Conservation (phyloP, 1,140 invertebrate genomes). For the Heliconius hermathena region DNA sequence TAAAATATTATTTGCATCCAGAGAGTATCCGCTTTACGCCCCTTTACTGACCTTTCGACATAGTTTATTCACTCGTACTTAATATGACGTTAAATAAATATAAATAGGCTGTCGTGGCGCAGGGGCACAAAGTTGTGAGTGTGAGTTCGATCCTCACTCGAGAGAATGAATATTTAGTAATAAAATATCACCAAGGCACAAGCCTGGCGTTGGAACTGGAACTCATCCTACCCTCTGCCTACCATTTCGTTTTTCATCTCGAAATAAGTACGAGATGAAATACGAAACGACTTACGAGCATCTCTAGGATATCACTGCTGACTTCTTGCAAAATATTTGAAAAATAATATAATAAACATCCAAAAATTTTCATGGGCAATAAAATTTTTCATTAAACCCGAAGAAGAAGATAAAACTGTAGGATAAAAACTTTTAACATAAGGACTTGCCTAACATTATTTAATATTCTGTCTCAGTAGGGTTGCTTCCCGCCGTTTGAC, state of each 20-base stretch:
- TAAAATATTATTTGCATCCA: constrained; percentile 32
- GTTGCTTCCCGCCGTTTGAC: not conserved
- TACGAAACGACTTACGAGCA: too few species aligned
- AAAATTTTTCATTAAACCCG: not conserved
- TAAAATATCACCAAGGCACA: too few species aligned
- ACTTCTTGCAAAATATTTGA: not conserved
- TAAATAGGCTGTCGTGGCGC: too few species aligned
- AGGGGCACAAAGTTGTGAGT: too few species aligned
- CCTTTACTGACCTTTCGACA: constrained; percentile 9
- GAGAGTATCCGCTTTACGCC: constrained; percentile 13
- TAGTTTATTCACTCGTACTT: constrained; percentile 8
- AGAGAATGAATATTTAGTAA: too few species aligned
- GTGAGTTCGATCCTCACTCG: too few species aligned
- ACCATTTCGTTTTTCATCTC: not conserved
- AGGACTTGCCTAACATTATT: constrained; percentile 1
- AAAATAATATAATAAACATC: not conserved
- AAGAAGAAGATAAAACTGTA: not conserved
- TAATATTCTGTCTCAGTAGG: constrained; percentile 9
- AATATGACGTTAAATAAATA: too few species aligned
- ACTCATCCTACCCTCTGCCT: too few species aligned
- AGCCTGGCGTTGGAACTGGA: too few species aligned
- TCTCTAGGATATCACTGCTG: not conserved
- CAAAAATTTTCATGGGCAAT: not conserved
- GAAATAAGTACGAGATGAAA: too few species aligned
- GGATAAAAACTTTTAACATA: not conserved